These are phyloP conservation scores for Myotis brandtii DNA, from an alignment of 2,113 vertebrate species.

Conservation along the genomic window DNA sequence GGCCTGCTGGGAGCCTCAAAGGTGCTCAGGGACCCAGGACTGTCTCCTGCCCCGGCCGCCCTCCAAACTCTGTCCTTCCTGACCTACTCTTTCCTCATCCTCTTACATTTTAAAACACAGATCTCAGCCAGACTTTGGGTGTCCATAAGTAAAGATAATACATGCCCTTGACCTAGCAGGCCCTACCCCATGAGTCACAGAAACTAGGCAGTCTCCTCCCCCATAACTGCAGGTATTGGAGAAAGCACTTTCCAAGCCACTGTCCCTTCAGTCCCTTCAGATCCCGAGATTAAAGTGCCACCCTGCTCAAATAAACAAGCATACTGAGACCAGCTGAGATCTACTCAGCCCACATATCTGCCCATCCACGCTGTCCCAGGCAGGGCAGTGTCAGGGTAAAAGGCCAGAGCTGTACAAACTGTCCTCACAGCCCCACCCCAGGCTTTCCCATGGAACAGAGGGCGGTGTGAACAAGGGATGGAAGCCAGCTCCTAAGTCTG, in stretches of 20 bases:
- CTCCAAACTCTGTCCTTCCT: background rate
- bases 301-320: constrained; percentile 11
- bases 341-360: background rate
- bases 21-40: background rate
- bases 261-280: background rate
- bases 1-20: background rate
- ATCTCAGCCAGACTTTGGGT: background rate
- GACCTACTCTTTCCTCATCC: background rate
- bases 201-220: background rate
- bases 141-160: background rate
- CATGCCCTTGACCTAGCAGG: background rate
- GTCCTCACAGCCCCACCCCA: background rate
- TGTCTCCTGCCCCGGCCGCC: background rate
- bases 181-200: background rate
- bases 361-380: background rate
- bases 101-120: background rate
- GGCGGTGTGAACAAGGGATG: background rate
- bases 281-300: background rate
- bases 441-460: background rate
- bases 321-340: background rate
- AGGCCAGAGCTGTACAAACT: constrained; percentile 29
- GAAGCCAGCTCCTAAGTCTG: background rate
- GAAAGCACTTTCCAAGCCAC: background rate
- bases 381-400: background rate
- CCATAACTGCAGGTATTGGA: background rate